Conservation (phyloP, 1,140 invertebrate genomes). For the Chironomus tepperi region DNA sequence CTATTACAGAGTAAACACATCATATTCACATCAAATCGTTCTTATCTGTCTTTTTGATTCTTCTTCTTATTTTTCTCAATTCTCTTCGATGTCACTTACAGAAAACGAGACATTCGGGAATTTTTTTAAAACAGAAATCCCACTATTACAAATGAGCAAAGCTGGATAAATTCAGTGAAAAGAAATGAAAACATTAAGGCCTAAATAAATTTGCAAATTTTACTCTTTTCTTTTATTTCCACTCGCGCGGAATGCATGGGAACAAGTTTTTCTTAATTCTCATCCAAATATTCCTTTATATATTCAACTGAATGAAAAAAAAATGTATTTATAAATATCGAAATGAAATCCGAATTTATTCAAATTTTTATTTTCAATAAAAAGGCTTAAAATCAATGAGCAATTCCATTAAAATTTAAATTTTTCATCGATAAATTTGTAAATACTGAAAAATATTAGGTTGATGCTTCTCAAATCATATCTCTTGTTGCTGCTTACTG, state of each 20-base stretch:
- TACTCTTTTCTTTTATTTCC: background rate
- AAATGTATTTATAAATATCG: constrained; percentile 15
- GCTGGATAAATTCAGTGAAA: background rate
- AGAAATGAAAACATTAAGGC: constrained; percentile 5
- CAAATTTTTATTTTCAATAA: constrained; percentile 23
- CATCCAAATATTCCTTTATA: too few species aligned
- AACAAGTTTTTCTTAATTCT: background rate
- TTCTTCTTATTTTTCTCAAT: background rate
- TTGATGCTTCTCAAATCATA: too few species aligned
- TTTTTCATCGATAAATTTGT: constrained; percentile 9
- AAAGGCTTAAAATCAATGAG: constrained; percentile 23
- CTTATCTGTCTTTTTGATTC: background rate
- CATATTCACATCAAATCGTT: background rate
- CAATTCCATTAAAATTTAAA: constrained; percentile 16
- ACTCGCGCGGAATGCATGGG: background rate
- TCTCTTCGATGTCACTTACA: background rate
- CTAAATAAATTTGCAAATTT: background rate
- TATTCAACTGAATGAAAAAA: background rate
- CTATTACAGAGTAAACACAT: too few species aligned
- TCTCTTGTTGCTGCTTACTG: too few species aligned
- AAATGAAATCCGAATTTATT: constrained; percentile 20
- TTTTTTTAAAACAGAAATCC: background rate
- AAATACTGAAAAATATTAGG: too few species aligned
- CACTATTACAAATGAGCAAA: background rate
- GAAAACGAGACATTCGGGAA: background rate